phyloP scores from a whole-genome alignment of 2,888 invertebrate species.

The Eupithecia subumbrata region DNA sequence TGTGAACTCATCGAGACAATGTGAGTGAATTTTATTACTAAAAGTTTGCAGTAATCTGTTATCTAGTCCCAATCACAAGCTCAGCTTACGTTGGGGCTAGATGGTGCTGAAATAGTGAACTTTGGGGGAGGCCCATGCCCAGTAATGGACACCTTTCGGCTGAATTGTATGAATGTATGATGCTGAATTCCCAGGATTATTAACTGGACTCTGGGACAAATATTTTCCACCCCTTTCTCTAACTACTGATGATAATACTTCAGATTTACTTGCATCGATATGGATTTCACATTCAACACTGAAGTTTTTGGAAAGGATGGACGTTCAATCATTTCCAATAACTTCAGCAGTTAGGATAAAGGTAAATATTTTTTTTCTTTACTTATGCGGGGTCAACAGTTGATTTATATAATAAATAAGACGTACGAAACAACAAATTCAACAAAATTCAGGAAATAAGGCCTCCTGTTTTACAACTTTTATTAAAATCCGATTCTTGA shows the following conservation, averaged over 20 bases:
- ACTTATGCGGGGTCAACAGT: background rate
- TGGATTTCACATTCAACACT: too few relatives aligned
- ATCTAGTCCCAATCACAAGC: background rate
- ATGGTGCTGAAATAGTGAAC: background rate
- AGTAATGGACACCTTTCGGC: background rate
- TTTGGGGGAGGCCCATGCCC: background rate
- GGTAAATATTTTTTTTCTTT: background rate
- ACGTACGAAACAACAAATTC: background rate
- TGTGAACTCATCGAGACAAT: conserved; percentile 94
- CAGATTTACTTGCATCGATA: background rate
- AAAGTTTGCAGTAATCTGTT: background rate
- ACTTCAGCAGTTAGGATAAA: background rate
- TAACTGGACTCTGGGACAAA: background rate
- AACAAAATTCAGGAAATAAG: background rate
- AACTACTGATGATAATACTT: background rate
- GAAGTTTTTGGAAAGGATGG: too few relatives aligned
- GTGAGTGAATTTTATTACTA: conserved; percentile 88
- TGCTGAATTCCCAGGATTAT: background rate
- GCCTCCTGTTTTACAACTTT: background rate
- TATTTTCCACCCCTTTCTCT: background rate
- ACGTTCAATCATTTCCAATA: background rate
- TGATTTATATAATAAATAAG: background rate
- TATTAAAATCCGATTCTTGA: background rate
- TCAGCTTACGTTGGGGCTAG: background rate
- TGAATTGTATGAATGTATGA: background rate